Evolutionary conservation across 2,113 vertebrate genomes (phyloP), one percentile per base, ranked within the genome.

Genomic region (Micronisus gabar): DNA sequence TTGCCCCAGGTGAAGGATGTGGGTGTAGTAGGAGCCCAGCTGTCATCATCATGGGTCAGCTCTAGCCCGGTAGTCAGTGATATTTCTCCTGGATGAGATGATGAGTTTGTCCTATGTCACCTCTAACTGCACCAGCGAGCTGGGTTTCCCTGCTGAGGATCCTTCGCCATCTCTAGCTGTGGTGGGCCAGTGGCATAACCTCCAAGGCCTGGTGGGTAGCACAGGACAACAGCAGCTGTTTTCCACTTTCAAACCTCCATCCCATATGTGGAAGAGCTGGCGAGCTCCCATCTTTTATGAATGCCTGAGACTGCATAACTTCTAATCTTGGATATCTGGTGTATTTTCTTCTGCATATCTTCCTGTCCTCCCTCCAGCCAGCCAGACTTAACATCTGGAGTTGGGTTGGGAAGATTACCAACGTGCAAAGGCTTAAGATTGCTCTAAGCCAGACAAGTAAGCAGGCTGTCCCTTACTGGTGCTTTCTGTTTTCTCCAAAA

Each of bases 301-400:
- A 73, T 65, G 83, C 62, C 75, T 83, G 68, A 63, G 62, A 43
- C 67, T 30, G 58, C 55, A 29, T 48, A 84, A 68, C 48, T 81
- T 94, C 63, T 76, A 40, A 81, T 86, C 68, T 91, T 66, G 41
- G 72, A 19, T 94, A 65, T 93, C 80, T 84, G 59, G 45, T 83
- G 53, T 48, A 36, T 81, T 91, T 83, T 92, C 76, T 83, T 86
- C 63, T 88, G 41, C 34, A 2, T 91, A 81, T 83, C 72, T 86
- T 90, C 88, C 66, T 45, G 72, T 90, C 56, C 19, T 86, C 34
- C 43, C 59, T 88, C 38, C 80, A 84, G 38, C 75, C 68, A 53
- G 62, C 55, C 91, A 80, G 80, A 40, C 26, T 41, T 58, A 76
- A 95, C 83, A 94, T 94, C 95, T 94, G 86, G 94, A 88, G 58